phyloP scores from a whole-genome alignment of 2,797 vertebrate species.

The Hippopotamyrus pictus region DNA sequence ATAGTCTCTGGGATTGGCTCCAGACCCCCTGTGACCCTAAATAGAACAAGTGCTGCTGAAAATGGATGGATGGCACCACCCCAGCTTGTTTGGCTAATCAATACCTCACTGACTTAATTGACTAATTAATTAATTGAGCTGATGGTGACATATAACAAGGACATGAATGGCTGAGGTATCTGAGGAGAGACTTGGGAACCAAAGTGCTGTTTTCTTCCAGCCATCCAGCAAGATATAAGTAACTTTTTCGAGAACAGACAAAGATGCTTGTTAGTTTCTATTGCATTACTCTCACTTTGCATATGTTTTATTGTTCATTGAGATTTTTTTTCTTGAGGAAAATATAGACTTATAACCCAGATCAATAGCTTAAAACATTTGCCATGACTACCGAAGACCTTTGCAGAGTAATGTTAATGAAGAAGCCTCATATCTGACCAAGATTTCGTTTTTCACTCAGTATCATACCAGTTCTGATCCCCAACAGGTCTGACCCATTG shows the following conservation, averaged over 20 bases:
- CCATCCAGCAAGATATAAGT: not conserved
- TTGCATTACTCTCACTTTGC: not conserved
- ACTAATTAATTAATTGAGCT: not conserved
- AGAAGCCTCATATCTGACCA: not conserved
- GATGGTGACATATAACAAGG: not conserved
- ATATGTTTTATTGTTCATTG: not conserved
- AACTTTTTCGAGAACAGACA: not conserved
- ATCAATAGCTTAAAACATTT: not conserved
- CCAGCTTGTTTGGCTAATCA: not conserved
- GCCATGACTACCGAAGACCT: no score
- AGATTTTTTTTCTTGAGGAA: not conserved
- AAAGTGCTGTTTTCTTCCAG: not conserved
- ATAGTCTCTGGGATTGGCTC: not conserved
- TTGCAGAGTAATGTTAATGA: not conserved
- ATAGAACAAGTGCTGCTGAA: not conserved
- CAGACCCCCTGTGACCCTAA: not conserved
- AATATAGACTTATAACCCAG: not conserved
- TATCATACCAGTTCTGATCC: no score
- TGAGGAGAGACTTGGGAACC: not conserved
- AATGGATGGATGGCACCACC: not conserved
- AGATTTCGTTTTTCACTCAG: not conserved
- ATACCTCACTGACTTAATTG: not conserved
- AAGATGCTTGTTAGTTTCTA: not conserved
- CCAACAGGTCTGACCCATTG: no score
- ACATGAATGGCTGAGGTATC: not conserved